Evolutionary conservation across 2,113 vertebrate genomes (phyloP), one percentile per base, ranked within the genome.

Genomic region (Cyrtonyx montezumae): DNA sequence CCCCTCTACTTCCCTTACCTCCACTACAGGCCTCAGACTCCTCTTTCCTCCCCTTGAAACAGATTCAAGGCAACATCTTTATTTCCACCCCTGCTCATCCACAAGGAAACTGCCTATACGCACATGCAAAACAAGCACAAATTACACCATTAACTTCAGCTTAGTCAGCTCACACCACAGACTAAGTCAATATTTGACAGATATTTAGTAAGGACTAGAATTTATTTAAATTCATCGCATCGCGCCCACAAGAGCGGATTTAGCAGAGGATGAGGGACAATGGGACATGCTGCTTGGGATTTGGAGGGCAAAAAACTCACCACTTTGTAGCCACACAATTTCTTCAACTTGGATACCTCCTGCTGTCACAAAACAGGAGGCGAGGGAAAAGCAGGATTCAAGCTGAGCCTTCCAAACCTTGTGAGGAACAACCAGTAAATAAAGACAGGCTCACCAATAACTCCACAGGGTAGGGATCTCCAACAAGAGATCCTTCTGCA

Each of bases 151-250:
- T 82, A 42, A 73, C 79, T 96, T 87, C 87, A 82, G 78, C 70
- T 92, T 76, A 90, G 68, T 84, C 88, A 90, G 92, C 84, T 81
- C 74, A 73, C 10, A 2, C 86, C 43, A 45, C 69, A 73, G 74
- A 75, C 83, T 79, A 71, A 94, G 88, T 79, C 89, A 87, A 76
- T 95, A 93, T 90, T 76, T 87, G 80, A 80, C 68, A 83, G 79
- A 84, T 86, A 81, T 66, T 88, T 73, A 82, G 63, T 67, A 89
- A 88, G 78, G 74, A 66, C 62, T 48, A 79, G 56, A 59, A 15
- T 79, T 90, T 65, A 88, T 76, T 76, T 66, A 51, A 93, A 87
- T 76, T 79, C 78, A 75, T 65, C 1, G 0, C 59, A 25, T 28
- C 3, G 3, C 65, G 63, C 53, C 40, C 84, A 69, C 13, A 34